A percentile compares a stretch with the other conserved stretches of the same genome.
Conservation (phyloP, 2,797 vertebrate genomes). For the Eulemur albifrons region DNA sequence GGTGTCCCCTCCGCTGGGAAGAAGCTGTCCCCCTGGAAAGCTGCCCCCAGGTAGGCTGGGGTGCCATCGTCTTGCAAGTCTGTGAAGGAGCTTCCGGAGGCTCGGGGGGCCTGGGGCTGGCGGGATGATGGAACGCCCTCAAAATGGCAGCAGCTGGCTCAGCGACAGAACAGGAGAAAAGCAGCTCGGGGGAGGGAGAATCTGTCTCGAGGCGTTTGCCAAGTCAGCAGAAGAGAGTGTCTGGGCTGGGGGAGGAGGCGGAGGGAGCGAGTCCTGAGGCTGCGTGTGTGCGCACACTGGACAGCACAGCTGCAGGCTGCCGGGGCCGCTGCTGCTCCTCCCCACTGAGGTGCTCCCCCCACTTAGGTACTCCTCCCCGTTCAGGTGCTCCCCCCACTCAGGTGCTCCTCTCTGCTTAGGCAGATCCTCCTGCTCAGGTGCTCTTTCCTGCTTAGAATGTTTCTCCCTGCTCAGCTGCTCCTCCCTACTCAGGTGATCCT, state of each 20-base stretch:
- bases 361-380: neutral
- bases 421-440: neutral
- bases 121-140: neutral
- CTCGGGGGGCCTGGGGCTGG: neutral
- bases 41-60: neutral
- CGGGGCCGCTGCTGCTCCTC: neutral
- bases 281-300: neutral
- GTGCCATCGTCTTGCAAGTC: rapidly evolving
- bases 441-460: too few species aligned
- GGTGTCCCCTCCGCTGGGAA: neutral
- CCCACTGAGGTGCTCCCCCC: neutral
- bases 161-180: neutral
- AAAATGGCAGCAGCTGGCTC: neutral
- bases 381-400: neutral
- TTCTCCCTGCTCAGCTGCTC: neutral
- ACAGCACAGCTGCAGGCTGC: neutral
- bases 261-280: neutral
- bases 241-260: neutral
- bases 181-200: neutral
- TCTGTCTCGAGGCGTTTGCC: neutral
- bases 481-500: neutral
- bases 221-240: neutral
- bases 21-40: neutral
- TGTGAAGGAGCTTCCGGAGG: slow-evolving; percentile 6
- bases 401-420: neutral